Evolutionary conservation across 2,888 invertebrate genomes (phyloP), one percentile per base, ranked within the genome.

Genomic region (Lasioglossum marginatum): DNA sequence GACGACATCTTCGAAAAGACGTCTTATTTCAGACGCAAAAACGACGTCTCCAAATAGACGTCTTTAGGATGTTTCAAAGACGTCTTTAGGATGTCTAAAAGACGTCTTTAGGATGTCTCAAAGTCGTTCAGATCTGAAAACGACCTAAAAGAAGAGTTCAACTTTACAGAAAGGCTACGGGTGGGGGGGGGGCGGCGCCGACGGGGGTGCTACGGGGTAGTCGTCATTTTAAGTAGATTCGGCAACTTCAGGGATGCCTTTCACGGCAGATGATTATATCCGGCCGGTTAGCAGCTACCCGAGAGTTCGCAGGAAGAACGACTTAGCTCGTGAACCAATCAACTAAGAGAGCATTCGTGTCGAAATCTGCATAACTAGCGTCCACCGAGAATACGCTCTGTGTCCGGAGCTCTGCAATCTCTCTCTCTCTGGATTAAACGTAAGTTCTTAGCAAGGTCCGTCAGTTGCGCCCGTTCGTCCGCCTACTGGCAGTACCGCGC

Each of bases 361-460:
- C 81, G 87, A 91, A 88, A 91, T 91, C 89, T 89, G 83, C 91
- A 91, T 91, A 90, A 90, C 85, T 77, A 79, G 78, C 82, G 72
- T 88, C 81, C 87, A 72, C 37, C 43, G 89, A 72, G 88, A 81
- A 88, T 88, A 90, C 87, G 83, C 82, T 70, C 63, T 66, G 57
- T 72, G 81, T 81, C 79, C 86, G 60, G 83, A 23, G 45, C 73
- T 82, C 82, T 71, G 87, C 75, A 88, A 82, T 79, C 90, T 82
- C 79, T 43, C 43, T 12, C 43, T 43, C 79, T 34, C 52, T 45
- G 86, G 84, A 89, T 83, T 86, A 83, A 86, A 85, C 60, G 77
- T 57, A 63, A 70, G 79, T 83, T 77, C 84, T 60, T 77, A 81
- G 71, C 52, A 66, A 27, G 73, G 74, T 71, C 81, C 73, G 74